Evolutionary conservation across 2,113 vertebrate genomes (phyloP).

Genomic region (Rhynchomys soricoides): DNA sequence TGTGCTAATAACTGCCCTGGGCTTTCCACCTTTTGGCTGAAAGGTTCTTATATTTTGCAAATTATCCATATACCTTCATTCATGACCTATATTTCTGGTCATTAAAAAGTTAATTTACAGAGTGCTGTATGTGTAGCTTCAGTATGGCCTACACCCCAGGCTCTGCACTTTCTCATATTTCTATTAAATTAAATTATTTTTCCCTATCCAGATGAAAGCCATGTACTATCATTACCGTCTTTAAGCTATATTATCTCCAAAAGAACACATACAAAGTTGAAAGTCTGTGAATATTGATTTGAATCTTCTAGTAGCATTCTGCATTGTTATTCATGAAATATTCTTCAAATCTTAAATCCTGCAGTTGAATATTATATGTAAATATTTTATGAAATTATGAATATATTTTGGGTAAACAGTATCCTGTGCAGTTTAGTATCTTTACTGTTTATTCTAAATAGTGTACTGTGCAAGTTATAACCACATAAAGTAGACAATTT

Average conservation of each 20-base stretch:
- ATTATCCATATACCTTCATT: background rate
- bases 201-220: background rate
- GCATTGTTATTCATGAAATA: background rate
- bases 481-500: conserved; percentile 10
- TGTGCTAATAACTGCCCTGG: background rate
- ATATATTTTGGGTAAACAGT: background rate
- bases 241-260: background rate
- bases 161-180: background rate
- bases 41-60: background rate
- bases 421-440: too few species aligned
- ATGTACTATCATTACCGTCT: background rate
- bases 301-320: background rate
- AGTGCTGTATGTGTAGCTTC: background rate
- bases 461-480: conserved; percentile 3
- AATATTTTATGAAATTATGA: background rate
- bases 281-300: background rate
- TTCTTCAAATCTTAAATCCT: background rate
- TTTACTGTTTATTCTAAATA: too few species aligned
- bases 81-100: background rate
- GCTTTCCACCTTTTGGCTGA: background rate
- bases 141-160: background rate
- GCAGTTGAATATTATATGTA: background rate
- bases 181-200: background rate
- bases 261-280: background rate
- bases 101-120: background rate